A percentile compares a stretch with the other conserved stretches of the same genome.
These are phyloP conservation scores for Drosophila heteroneura DNA, from an alignment of 2,888 invertebrate species.

Conservation along the genomic window DNA sequence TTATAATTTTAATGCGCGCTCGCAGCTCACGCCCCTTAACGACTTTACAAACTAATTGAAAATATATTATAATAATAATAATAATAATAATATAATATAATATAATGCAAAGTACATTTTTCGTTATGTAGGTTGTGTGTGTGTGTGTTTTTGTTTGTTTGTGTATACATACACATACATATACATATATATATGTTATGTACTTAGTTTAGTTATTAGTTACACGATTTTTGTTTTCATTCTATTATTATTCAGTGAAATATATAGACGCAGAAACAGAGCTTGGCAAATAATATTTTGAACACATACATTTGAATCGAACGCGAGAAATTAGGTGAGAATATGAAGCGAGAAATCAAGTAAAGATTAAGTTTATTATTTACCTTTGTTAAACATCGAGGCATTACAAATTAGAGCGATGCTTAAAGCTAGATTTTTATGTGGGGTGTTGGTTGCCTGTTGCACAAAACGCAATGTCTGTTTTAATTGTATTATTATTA, in stretches of 20 bases:
- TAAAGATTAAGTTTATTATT: conserved; percentile 9
- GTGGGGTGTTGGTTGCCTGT: conserved; percentile 31
- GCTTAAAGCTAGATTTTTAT: conserved; percentile 68
- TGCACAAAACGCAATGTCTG: conserved; percentile 41
- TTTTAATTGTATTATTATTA: conserved; percentile 13
- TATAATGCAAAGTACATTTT: conserved; percentile 54
- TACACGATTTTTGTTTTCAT: conserved; percentile 22
- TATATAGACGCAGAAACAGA: conserved; percentile 30
- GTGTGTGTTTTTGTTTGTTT: background rate
- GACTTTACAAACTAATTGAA: conserved; percentile 56
- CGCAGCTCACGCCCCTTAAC: conserved; percentile 60
- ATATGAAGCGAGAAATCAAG: conserved; percentile 18
- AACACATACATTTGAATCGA: conserved; percentile 53
- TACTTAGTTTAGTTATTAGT: conserved; percentile 37
- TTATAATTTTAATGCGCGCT: conserved; percentile 68
- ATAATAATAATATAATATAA: conserved; percentile 34
- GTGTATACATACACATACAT: background rate
- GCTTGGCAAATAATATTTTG: conserved; percentile 49
- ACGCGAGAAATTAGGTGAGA: conserved; percentile 1
- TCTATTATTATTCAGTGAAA: conserved; percentile 20
- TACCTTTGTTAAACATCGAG: conserved; percentile 30
- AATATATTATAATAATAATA: conserved; percentile 33
- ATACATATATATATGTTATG: conserved; percentile 25
- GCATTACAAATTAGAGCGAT: conserved; percentile 51
- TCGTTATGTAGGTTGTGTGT: conserved; percentile 31